Conservation (phyloP, 2,113 vertebrate genomes). For the Myotis lucifugus region DNA sequence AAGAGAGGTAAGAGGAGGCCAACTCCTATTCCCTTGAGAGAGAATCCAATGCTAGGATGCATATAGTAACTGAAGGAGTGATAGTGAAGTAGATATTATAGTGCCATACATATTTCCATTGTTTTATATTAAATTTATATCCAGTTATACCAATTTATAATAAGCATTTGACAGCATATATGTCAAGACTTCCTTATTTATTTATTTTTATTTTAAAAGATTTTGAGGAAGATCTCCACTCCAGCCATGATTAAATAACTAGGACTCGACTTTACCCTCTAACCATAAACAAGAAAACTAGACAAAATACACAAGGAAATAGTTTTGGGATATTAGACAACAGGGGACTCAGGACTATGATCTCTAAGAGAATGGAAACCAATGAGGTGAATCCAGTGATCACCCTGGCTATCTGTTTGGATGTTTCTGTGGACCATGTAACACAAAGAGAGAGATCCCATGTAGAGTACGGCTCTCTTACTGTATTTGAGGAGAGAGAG, state of each 20-base stretch:
- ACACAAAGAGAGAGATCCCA: neutral
- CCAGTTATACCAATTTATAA: neutral
- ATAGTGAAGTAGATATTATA: neutral
- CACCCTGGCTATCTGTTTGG: neutral
- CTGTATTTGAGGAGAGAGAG: neutral
- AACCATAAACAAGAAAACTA: neutral
- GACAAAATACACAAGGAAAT: neutral
- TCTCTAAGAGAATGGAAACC: neutral
- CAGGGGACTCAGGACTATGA: neutral
- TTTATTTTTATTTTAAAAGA: neutral
- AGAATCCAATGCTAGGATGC: neutral
- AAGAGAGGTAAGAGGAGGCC: neutral
- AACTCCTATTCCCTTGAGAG: neutral
- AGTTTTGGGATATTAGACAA: neutral
- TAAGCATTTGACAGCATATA: neutral
- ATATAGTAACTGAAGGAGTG: neutral
- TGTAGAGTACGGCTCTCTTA: neutral
- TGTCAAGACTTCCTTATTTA: neutral
- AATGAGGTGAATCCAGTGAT: neutral
- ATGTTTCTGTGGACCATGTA: neutral
- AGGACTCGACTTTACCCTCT: neutral
- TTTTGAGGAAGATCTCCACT: neutral
- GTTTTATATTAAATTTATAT: neutral
- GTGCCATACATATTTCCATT: neutral
- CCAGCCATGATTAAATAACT: neutral